Conservation (phyloP, 92 coral and sea anemone species). For the Muricea muricata region DNA sequence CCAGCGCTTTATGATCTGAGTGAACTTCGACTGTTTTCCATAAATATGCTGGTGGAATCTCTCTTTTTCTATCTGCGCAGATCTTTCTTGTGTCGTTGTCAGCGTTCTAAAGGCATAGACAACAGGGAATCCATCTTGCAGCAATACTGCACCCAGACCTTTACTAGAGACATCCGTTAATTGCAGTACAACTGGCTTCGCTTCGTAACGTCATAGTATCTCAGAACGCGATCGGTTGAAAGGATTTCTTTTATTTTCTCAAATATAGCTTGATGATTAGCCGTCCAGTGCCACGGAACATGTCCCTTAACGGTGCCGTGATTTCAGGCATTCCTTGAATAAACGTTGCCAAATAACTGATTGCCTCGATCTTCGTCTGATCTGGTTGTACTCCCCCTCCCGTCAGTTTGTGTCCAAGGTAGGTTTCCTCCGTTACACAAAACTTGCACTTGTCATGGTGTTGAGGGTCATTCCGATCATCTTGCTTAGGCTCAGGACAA, state of each 20-base stretch:
- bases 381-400: background rate
- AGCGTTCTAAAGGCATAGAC: background rate
- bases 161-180: background rate
- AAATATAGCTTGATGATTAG: background rate
- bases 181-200: background rate
- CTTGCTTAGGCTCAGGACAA: slow-evolving; percentile 35
- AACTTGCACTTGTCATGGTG: slow-evolving; percentile 55
- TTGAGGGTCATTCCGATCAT: slow-evolving; percentile 63
- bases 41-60: background rate
- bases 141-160: background rate
- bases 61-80: background rate
- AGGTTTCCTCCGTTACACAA: background rate
- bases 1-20: too few relatives aligned
- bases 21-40: slow-evolving; percentile 1
- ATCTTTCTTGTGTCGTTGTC: too few relatives aligned
- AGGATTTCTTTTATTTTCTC: slow-evolving; percentile 1
- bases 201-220: background rate
- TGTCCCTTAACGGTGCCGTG: background rate
- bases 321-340: background rate
- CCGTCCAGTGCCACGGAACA: slow-evolving; percentile 18
- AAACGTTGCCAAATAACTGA: background rate
- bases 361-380: slow-evolving; percentile 19
- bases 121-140: background rate
- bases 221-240: background rate
- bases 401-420: too few relatives aligned